Percentiles rank a stretch among this genome's conserved stretches.
These are phyloP conservation scores for Delichon dasypus DNA, from an alignment of 2,797 vertebrate genomes.

Conservation along the genomic window DNA sequence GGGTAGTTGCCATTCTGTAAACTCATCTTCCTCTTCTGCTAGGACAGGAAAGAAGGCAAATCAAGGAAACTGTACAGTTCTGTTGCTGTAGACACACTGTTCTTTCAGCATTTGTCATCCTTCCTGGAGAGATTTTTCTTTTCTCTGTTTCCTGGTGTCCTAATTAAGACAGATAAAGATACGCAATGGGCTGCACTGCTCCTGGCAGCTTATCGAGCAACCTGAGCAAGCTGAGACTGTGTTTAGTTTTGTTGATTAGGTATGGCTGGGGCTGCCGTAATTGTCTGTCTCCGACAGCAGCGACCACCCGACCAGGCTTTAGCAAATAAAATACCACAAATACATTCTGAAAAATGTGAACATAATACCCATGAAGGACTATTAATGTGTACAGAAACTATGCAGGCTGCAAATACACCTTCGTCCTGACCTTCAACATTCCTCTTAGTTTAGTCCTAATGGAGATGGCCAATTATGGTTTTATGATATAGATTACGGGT, in stretches of 20 bases:
- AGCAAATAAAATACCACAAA: slow-evolving; percentile 65
- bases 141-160: not conserved
- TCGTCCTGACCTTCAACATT: slow-evolving; percentile 42
- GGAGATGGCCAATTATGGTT: slow-evolving; percentile 1
- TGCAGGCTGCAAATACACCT: slow-evolving; percentile 58
- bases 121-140: not conserved
- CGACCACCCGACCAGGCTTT: slow-evolving; percentile 22
- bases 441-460: slow-evolving; percentile 22
- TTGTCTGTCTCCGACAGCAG: slow-evolving; percentile 16
- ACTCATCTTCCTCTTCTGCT: not conserved
- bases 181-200: not conserved
- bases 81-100: not conserved
- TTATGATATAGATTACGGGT: not conserved
- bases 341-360: slow-evolving; percentile 60
- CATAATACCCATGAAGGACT: slow-evolving; percentile 56
- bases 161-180: not conserved
- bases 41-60: not conserved
- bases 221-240: not conserved
- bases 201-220: accelerated
- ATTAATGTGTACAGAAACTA: slow-evolving; percentile 56
- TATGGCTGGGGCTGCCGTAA: not conserved
- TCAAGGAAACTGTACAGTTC: not conserved
- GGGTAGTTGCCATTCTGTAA: not conserved
- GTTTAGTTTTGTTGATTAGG: not conserved
- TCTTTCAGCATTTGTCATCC: not conserved